These are phyloP conservation scores for Eupithecia inturbata DNA, from an alignment of 2,888 invertebrate species.

Conservation along the genomic window DNA sequence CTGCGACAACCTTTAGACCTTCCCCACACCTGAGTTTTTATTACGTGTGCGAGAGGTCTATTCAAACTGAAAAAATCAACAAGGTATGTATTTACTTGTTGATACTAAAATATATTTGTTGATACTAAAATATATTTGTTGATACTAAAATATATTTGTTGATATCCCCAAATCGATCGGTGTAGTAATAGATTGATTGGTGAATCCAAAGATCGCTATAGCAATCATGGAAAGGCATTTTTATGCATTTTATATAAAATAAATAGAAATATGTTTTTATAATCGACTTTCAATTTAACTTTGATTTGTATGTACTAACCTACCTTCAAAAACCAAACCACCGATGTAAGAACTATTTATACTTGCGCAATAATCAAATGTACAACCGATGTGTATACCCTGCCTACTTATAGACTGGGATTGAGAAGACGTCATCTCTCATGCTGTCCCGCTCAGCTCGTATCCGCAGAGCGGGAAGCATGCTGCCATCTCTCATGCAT, in stretches of 20 bases:
- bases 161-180: background rate
- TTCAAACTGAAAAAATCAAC: background rate
- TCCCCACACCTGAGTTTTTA: background rate
- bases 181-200: background rate
- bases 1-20: background rate
- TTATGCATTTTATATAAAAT: conserved; percentile 53
- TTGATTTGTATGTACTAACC: conserved; percentile 4
- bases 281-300: conserved; percentile 32
- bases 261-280: conserved; percentile 34
- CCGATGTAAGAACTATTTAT: conserved; percentile 8
- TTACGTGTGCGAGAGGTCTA: background rate
- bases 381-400: background rate
- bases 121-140: too few relatives aligned
- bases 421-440: background rate
- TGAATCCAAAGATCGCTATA: conserved; percentile 32
- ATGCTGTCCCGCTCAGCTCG: background rate
- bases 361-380: background rate
- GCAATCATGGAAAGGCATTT: conserved; percentile 50
- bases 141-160: background rate
- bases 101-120: background rate
- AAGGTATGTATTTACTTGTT: conserved; percentile 6
- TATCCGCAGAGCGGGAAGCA: background rate
- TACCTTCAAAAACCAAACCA: conserved; percentile 8
- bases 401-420: too few relatives aligned
- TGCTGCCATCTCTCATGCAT: too few relatives aligned